Evolutionary conservation across 2,797 vertebrate species (phyloP), one percentile per base, ranked within the genome.

Genomic region (Sebastes vulpes): DNA sequence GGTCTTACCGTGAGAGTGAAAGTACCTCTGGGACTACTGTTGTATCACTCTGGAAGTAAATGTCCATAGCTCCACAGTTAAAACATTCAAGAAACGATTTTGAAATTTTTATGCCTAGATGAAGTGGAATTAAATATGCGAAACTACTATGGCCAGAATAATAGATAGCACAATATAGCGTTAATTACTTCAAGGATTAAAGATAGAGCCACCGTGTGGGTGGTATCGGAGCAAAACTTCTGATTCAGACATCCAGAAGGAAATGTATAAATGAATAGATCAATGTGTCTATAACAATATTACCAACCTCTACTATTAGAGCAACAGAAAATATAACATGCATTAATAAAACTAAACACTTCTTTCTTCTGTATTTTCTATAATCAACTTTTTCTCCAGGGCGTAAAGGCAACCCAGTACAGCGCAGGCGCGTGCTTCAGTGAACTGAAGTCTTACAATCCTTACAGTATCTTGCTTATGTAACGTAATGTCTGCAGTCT

Each of bases 31-130:
- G 63, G 67, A 50, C 64, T 56, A 69, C 31, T 26, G 60, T 74
- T 71, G 35, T 61, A 26, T 35, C 9, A 26, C 60, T 78, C 65
- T 42, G 50, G 56, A 75, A 38, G 65, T 53, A 50, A 64, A 59
- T 66, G 61, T 48, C 80, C 1, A 0, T 21, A 28, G 29, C 23
- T 56, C 9, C 35, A 23, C 58, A 26, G 53, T 67, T 42, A 64
- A 70, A 52, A 56, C 26, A 65, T n/a, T 38, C 5, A 32, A 71
- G 32, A 32, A 79, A 61, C 63, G 6, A 65, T 63, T 50, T 46
- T 71, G 52, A 59, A 67, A 73, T 67, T 75, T 77, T 81, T 68
- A 83, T 81, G 66, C 61, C 63, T 31, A 67, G 61, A 71, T 59
- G 21, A 72, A 83, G 63, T 56, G 42, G 9, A 70, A 54, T 67